A percentile compares a stretch with the other conserved stretches of the same genome.
These are phyloP conservation scores for Anastrepha ludens DNA, from an alignment of 1,140 invertebrate genomes.

Conservation along the genomic window DNA sequence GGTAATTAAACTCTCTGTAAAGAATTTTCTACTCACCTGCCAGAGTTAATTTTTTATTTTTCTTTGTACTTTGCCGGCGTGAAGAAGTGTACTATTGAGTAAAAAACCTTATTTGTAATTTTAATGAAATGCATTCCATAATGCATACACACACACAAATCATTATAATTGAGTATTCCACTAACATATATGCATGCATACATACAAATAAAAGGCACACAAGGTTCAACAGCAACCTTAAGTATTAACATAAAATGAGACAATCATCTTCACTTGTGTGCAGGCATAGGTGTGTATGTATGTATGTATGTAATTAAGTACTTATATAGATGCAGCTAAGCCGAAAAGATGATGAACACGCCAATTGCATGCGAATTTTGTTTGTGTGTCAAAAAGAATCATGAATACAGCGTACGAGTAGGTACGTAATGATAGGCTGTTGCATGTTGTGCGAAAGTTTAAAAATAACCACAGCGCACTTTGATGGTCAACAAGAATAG, in stretches of 20 bases:
- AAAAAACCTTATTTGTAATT: too few species aligned
- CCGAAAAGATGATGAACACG: neutral
- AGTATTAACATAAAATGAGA: constrained; percentile 3
- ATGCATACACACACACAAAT: too few species aligned
- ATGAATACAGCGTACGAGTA: neutral
- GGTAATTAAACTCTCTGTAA: too few species aligned
- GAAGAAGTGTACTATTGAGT: too few species aligned
- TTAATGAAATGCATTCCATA: too few species aligned
- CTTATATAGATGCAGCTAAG: neutral
- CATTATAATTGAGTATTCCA: too few species aligned
- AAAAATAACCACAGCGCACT: constrained; percentile 37
- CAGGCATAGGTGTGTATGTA: too few species aligned
- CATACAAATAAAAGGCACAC: neutral
- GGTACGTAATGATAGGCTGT: neutral
- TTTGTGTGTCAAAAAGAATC: neutral
- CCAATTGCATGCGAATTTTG: constrained; percentile 11
- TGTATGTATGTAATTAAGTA: neutral
- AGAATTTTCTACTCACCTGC: too few species aligned
- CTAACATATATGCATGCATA: neutral
- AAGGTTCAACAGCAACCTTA: neutral
- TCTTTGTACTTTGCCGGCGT: too few species aligned
- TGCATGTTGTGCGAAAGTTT: neutral
- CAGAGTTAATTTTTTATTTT: too few species aligned
- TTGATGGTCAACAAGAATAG: constrained; percentile 17
- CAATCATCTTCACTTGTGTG: neutral